Conservation (phyloP, 2,888 invertebrate species). For the Nephrotoma flavescens region DNA sequence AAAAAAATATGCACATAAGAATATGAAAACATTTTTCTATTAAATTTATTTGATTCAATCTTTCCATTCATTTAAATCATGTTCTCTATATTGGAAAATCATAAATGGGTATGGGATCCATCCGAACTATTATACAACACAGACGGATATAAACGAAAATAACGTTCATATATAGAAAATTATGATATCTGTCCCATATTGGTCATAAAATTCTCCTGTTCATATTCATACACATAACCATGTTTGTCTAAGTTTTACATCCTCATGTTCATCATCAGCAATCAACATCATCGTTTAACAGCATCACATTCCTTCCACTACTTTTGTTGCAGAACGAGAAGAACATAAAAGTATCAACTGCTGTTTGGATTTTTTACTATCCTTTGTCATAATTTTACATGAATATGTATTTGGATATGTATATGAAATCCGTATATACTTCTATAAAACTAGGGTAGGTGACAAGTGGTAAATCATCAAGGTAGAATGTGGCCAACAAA, state of each 20-base stretch:
- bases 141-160: background rate
- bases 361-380: background rate
- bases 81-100: too few species aligned
- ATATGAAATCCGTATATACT: background rate
- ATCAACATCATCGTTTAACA: background rate
- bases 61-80: background rate
- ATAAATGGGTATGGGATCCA: background rate
- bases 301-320: background rate
- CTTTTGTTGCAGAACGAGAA: background rate
- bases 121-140: background rate
- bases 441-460: background rate
- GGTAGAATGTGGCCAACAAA: background rate
- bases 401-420: background rate
- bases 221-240: background rate
- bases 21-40: background rate
- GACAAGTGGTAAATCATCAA: background rate
- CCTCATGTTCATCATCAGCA: background rate
- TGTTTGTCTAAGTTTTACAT: background rate
- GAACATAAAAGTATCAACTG: background rate
- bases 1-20: background rate
- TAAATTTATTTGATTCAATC: background rate
- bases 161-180: background rate
- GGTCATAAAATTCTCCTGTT: background rate
- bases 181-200: background rate
- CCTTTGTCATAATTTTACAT: background rate